Percentiles rank a stretch among this genome's conserved stretches.
These are phyloP conservation scores for Campoplex nolae DNA, from an alignment of 2,888 invertebrate species.

Conservation along the genomic window DNA sequence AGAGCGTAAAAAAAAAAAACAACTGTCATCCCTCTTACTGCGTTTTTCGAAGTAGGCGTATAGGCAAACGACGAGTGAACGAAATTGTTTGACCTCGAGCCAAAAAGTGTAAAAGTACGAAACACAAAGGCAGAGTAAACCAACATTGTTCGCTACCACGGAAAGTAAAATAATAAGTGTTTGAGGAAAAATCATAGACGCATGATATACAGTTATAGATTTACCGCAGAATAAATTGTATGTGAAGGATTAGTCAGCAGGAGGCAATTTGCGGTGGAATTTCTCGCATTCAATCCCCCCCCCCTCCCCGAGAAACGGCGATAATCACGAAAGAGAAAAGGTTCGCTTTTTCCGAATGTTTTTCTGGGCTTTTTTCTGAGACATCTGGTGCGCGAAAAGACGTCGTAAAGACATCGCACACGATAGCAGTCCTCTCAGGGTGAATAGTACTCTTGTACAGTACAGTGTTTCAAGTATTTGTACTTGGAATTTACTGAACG, in stretches of 20 bases:
- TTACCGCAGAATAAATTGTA: slow-evolving; percentile 37
- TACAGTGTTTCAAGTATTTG: slow-evolving; percentile 11
- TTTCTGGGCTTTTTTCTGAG: slow-evolving; percentile 1
- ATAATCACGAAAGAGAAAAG: slow-evolving; percentile 54
- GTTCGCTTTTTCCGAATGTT: slow-evolving; percentile 21
- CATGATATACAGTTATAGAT: not conserved
- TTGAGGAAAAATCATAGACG: slow-evolving; percentile 13
- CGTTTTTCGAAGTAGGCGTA: not conserved
- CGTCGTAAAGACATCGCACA: slow-evolving; percentile 9
- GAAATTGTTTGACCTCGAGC: slow-evolving; percentile 47
- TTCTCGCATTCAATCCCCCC: slow-evolving; percentile 12
- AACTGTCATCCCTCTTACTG: slow-evolving; percentile 29
- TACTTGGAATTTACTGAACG: slow-evolving; percentile 40
- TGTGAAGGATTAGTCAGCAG: slow-evolving; percentile 48
- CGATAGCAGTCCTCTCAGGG: not conserved
- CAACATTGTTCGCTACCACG: slow-evolving; percentile 13
- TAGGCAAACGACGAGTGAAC: not conserved
- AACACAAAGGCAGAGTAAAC: not conserved
- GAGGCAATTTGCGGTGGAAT: slow-evolving; percentile 54
- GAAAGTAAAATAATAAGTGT: not conserved
- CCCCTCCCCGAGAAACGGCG: not conserved
- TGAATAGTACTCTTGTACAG: not conserved
- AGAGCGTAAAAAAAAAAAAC: slow-evolving; percentile 14
- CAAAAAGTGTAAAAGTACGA: slow-evolving; percentile 29
- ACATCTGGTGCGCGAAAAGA: slow-evolving; percentile 3